Conservation (phyloP, 2,797 vertebrate species). For the Eremophila alpestris region DNA sequence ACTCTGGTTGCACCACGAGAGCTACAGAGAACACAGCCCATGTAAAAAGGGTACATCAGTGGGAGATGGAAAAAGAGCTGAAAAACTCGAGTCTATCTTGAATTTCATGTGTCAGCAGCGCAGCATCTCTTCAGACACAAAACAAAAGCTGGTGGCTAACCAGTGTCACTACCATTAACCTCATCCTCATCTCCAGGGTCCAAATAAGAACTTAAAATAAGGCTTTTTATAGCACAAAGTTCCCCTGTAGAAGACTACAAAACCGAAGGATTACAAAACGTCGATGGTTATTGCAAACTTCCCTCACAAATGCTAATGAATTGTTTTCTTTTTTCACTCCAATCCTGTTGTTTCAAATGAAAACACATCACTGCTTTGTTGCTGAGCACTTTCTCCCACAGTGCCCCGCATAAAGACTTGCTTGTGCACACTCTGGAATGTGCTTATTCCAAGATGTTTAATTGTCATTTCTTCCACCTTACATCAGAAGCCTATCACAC, state of each 20-base stretch:
- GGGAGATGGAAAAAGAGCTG: neutral
- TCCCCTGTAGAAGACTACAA: neutral
- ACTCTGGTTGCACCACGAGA: neutral
- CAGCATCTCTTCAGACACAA: neutral
- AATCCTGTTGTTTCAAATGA: conserved; percentile 47
- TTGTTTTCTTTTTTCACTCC: conserved; percentile 36
- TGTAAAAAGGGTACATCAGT: neutral
- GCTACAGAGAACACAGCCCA: neutral
- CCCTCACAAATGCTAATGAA: conserved; percentile 60
- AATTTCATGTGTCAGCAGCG: neutral
- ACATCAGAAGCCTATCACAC: conserved; percentile 53
- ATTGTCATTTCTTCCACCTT: conserved; percentile 65
- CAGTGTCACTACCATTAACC: conserved; percentile 13
- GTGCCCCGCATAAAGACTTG: conserved; percentile 54
- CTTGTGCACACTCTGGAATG: conserved; percentile 61
- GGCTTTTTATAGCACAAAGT: neutral
- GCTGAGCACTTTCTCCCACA: conserved; percentile 65
- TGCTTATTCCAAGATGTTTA: conserved; percentile 62
- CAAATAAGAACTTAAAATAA: conserved; percentile 4
- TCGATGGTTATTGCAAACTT: neutral
- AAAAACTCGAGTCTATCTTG: neutral
- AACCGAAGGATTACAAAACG: conserved; percentile 22
- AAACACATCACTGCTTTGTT: conserved; percentile 60
- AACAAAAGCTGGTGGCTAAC: conserved; percentile 13
- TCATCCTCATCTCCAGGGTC: conserved; percentile 1